A percentile compares a stretch with the other conserved stretches of the same genome.
Conservation (phyloP, 1,140 invertebrate species). For the Aphelenchoides besseyi region DNA sequence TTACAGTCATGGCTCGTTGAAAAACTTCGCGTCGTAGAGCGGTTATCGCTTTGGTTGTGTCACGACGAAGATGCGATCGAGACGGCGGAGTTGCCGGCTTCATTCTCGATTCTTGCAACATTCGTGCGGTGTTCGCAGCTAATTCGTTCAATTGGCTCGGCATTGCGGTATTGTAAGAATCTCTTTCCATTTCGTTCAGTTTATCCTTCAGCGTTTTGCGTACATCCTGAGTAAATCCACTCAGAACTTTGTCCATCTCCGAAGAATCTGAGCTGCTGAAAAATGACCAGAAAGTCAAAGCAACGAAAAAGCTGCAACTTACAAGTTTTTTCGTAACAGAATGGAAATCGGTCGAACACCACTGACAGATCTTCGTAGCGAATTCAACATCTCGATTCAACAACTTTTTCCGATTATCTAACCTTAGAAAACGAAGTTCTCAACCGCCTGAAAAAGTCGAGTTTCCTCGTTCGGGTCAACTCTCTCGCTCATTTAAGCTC, state of each 20-base stretch:
- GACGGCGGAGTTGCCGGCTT: not conserved
- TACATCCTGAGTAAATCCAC: not conserved
- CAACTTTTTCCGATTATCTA: no score
- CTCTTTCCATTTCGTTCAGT: not conserved
- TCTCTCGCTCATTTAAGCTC: no score
- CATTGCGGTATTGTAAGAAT: slow-evolving; percentile 18
- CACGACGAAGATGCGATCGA: not conserved
- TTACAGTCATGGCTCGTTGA: slow-evolving; percentile 6
- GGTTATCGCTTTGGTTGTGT: slow-evolving; percentile 10
- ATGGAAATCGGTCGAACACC: not conserved
- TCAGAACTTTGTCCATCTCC: slow-evolving; percentile 16
- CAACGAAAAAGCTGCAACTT: not conserved
- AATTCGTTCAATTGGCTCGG: slow-evolving; percentile 1
- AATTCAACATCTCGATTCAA: no score
- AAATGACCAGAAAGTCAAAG: not conserved
- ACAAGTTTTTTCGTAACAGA: not conserved
- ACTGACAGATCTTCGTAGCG: no score
- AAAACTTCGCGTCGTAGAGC: slow-evolving; percentile 16
- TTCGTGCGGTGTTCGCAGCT: not conserved
- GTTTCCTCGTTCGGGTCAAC: no score
- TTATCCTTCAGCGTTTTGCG: slow-evolving; percentile 1
- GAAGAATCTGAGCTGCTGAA: not conserved
- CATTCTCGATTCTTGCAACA: not conserved
- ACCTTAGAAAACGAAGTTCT: no score
- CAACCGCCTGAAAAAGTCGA: no score